Conservation (phyloP, 2,888 invertebrate genomes). For the Tenthredo distinguenda region DNA sequence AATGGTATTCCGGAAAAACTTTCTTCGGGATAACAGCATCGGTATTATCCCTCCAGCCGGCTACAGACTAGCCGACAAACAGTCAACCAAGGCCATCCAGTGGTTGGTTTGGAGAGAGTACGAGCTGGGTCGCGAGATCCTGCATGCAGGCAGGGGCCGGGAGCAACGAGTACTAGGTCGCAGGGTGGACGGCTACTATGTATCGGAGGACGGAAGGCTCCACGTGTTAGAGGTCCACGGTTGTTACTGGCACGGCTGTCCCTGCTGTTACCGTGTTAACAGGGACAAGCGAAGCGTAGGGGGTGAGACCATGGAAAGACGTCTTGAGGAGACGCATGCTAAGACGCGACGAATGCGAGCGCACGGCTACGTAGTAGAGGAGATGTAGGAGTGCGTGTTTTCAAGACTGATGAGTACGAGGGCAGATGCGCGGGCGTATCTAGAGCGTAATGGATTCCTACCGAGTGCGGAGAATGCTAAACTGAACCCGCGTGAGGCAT, state of each 20-base stretch:
- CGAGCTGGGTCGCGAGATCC: slow-evolving; percentile 56
- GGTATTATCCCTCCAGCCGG: slow-evolving; percentile 65
- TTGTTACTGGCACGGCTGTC: slow-evolving; percentile 57
- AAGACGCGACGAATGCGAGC: slow-evolving; percentile 6
- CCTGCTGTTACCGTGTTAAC: slow-evolving; percentile 43
- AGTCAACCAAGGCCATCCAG: slow-evolving; percentile 60
- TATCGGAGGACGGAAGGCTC: neutral
- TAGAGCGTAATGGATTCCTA: neutral
- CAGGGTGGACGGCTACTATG: slow-evolving; percentile 55
- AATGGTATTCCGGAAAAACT: slow-evolving; percentile 59
- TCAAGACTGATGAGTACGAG: neutral
- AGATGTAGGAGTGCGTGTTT: slow-evolving; percentile 57
- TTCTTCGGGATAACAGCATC: slow-evolving; percentile 62
- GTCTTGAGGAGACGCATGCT: slow-evolving; percentile 44
- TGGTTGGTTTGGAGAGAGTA: no score
- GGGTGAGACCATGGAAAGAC: slow-evolving; percentile 41
- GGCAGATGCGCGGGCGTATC: neutral
- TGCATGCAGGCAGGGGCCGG: slow-evolving; percentile 57
- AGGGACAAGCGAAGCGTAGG: neutral
- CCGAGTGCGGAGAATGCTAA: neutral
- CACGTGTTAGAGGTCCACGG: slow-evolving; percentile 58
- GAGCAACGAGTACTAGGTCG: slow-evolving; percentile 56
- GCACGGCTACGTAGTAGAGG: neutral
- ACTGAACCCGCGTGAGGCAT: slow-evolving; percentile 60
- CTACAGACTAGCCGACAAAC: slow-evolving; percentile 63